Base-by-base conservation (phyloP, 2,113 vertebrate species). In the Rhadina sibilatrix region DNA sequence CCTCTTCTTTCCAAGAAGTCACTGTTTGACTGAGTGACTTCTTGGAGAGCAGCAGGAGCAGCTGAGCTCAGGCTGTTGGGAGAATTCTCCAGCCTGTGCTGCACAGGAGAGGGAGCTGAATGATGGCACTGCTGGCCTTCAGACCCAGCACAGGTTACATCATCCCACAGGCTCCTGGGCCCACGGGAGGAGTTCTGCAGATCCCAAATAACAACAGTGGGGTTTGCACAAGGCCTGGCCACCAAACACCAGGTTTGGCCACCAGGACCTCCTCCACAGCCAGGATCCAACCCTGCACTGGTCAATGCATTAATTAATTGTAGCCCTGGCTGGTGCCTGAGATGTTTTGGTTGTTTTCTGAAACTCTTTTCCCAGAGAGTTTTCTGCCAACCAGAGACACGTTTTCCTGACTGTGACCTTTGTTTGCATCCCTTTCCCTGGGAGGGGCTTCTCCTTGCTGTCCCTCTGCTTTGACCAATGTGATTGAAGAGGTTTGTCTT, bases 221-320 rank as follows among this genome's bases (percentile, higher is more conserved):
- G n/a, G 10, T n/a, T 89, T 66, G 56, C 79, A 69, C 65, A 15
- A n/a, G 23, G 49, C 10, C 66, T 87, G 82, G 24, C 52, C 65
- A 6, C 33, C 18, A 18, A 44, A 25, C 53, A 28, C 21, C 10
- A 35, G n/a, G 8, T 10, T 35, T 84, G 72, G 42, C 61, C 60
- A 2, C 47, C 33, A 46, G 50, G 25, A 2, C 24, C 31, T 33
- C 31, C 66, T 2, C 1, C 0, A 0, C 6, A 27, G 4, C 14
- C 33, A 42, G 33, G 59, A 18, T 11, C 65, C 68, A 66, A 0
- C 49, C 56, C 65, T 20, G 31, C 50, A 0, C 21, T 17, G 2
- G 4, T 37, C n/a, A 11, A 0, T 13, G 40, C 68, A 10, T 28
- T 52, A 18, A 84, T 83, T 52, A 64, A 49, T 0, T 40, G 40